phyloP scores from a whole-genome alignment of 1,140 invertebrate genomes.

The Orchestia grillus region DNA sequence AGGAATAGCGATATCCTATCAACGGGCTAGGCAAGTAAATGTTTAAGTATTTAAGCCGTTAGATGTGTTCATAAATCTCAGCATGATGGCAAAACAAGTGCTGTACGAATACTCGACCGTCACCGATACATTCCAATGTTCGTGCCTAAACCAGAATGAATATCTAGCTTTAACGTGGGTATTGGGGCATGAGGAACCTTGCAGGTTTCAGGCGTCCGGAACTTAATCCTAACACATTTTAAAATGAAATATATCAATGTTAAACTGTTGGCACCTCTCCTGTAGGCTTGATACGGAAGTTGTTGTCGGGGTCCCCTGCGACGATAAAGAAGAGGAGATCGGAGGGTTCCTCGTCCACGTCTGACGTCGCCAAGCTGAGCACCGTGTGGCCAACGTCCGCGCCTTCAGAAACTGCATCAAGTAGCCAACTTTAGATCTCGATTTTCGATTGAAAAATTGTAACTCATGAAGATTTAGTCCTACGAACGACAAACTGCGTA shows the following conservation, averaged over 20 bases:
- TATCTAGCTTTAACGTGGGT: background rate
- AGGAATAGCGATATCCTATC: background rate
- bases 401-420: constrained; percentile 8
- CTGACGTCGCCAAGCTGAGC: background rate
- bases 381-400: background rate
- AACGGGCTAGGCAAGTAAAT: background rate
- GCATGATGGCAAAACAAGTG: background rate
- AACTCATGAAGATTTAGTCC: no score
- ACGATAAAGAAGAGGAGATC: background rate
- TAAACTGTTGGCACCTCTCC: background rate
- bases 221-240: background rate
- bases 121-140: background rate
- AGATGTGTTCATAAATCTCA: background rate
- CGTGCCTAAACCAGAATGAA: no score
- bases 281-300: background rate
- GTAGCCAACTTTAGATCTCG: background rate
- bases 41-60: background rate
- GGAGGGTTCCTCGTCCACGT: background rate
- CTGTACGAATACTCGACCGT: background rate
- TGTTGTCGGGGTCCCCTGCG: background rate
- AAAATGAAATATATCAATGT: background rate
- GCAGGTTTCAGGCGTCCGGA: background rate
- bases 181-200: background rate
- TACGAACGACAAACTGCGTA: no score
- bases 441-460: background rate